These are phyloP conservation scores for Tupiocoris notatus DNA, from an alignment of 2,888 invertebrate genomes.

Conservation along the genomic window DNA sequence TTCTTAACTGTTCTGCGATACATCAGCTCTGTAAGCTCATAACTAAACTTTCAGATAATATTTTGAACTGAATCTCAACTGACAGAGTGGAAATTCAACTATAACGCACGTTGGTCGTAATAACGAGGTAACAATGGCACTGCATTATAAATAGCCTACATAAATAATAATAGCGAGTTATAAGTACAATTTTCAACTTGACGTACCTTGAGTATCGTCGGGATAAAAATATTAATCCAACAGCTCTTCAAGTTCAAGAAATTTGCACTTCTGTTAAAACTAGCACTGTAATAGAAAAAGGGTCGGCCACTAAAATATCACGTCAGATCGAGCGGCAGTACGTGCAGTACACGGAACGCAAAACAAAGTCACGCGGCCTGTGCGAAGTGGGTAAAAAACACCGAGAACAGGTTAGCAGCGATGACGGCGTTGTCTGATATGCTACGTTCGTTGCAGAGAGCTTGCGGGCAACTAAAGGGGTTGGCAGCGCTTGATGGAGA, in stretches of 20 bases:
- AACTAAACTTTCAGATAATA: too few relatives aligned
- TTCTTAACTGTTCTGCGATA: too few relatives aligned
- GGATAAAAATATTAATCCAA: neutral
- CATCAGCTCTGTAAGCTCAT: too few relatives aligned
- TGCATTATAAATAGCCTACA: too few relatives aligned
- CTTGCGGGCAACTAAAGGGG: constrained; percentile 37
- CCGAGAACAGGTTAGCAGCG: constrained; percentile 27
- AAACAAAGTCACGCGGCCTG: constrained; percentile 15
- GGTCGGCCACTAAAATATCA: neutral
- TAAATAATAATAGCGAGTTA: too few relatives aligned
- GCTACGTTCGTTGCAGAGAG: constrained; percentile 4
- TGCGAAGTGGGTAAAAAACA: constrained; percentile 6
- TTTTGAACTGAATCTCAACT: too few relatives aligned
- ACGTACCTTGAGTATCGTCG: neutral
- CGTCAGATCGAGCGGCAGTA: neutral
- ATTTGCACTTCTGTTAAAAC: neutral
- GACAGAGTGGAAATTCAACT: too few relatives aligned
- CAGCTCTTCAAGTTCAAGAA: neutral
- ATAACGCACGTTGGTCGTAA: too few relatives aligned
- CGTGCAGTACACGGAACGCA: neutral
- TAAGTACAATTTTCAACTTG: too few relatives aligned
- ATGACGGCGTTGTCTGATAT: neutral
- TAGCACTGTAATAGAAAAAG: neutral
- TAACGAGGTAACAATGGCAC: too few relatives aligned
- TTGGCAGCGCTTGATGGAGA: constrained; percentile 9